These are phyloP conservation scores for Gastrophysa polygoni DNA, from an alignment of 2,888 invertebrate genomes.

Conservation along the genomic window DNA sequence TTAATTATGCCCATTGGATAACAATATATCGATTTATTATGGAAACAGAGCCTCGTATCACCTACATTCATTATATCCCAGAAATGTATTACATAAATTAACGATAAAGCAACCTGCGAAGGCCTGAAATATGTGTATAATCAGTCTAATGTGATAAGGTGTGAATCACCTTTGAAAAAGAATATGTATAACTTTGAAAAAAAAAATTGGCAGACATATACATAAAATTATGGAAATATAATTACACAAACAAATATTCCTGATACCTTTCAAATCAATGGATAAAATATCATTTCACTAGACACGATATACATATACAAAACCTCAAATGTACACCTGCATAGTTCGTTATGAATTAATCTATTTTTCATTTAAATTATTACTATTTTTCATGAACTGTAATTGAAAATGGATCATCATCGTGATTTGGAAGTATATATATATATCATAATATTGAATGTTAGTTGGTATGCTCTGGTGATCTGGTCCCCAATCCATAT, in stretches of 20 bases:
- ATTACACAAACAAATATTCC: constrained; percentile 3
- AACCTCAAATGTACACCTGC: constrained; percentile 32
- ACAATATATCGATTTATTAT: constrained; percentile 31
- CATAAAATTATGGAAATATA: constrained; percentile 7
- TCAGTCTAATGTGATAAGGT: constrained; percentile 32
- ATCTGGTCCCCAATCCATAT: constrained; percentile 29
- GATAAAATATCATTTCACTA: not conserved
- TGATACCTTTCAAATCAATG: not conserved
- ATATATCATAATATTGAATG: too few relatives aligned
- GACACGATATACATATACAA: constrained; percentile 14
- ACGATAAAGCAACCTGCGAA: constrained; percentile 38
- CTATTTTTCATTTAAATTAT: constrained; percentile 26
- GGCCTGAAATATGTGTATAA: constrained; percentile 40
- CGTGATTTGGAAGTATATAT: constrained; percentile 33
- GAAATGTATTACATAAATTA: constrained; percentile 38
- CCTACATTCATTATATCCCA: constrained; percentile 52
- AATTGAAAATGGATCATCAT: constrained; percentile 35
- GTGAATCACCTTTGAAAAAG: constrained; percentile 10
- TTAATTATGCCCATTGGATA: too few relatives aligned
- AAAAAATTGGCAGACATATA: constrained; percentile 7
- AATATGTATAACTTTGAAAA: not conserved
- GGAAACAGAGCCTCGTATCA: constrained; percentile 55
- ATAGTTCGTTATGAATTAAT: constrained; percentile 20
- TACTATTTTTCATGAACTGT: constrained; percentile 28
- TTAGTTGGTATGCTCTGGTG: constrained; percentile 33